phyloP scores from a whole-genome alignment of 2,888 invertebrate species.

The Actias luna region DNA sequence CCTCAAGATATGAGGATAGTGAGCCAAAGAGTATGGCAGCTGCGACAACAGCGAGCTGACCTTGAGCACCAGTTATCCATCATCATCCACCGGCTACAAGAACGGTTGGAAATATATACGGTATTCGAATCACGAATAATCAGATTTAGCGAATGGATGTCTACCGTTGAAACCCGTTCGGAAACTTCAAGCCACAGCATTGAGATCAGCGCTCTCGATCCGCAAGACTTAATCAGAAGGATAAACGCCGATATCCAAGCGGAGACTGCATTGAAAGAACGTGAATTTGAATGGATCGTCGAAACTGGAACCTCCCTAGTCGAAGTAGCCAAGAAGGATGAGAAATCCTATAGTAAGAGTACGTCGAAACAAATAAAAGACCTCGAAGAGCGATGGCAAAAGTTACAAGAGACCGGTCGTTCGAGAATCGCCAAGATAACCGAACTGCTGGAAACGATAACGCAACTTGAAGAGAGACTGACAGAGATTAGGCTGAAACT shows the following conservation, averaged over 20 bases:
- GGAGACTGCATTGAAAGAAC: conserved; percentile 88
- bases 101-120: conserved; percentile 86
- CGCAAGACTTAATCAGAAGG: conserved; percentile 87
- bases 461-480: conserved; percentile 86
- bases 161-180: conserved; percentile 85
- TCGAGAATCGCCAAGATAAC: conserved; percentile 86
- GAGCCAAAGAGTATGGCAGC: conserved; percentile 88
- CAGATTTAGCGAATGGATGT: conserved; percentile 87
- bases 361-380: conserved; percentile 83
- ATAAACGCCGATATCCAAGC: conserved; percentile 88
- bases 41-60: conserved; percentile 91
- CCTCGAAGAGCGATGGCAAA: conserved; percentile 86
- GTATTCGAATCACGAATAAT: conserved; percentile 86
- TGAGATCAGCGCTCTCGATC: conserved; percentile 81
- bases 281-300: conserved; percentile 89
- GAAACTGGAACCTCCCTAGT: conserved; percentile 85
- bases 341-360: conserved; percentile 72
- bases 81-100: conserved; percentile 87
- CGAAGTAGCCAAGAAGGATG: conserved; percentile 84
- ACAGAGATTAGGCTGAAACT: conserved; percentile 88
- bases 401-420: conserved; percentile 84
- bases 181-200: conserved; percentile 80
- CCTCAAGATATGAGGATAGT: conserved; percentile 91
- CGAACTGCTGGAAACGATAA: conserved; percentile 86
- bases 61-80: conserved; percentile 89